These are phyloP conservation scores for Sterna hirundo DNA, from an alignment of 2,113 vertebrate genomes.

Conservation along the genomic window DNA sequence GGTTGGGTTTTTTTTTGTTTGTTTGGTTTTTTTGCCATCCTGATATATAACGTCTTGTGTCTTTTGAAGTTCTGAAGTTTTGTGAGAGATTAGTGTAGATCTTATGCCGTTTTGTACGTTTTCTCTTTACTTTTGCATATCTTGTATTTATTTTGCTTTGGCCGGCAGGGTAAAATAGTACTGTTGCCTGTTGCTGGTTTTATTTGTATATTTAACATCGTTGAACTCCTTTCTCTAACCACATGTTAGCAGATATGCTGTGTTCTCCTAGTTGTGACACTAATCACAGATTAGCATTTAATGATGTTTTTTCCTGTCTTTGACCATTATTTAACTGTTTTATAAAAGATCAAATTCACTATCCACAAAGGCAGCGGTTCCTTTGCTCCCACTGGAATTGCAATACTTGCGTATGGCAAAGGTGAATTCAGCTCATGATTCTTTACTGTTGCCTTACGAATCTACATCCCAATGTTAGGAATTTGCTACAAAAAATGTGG, in stretches of 20 bases:
- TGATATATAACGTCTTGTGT: neutral
- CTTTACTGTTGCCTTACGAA: neutral
- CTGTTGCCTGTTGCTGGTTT: neutral
- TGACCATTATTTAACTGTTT: neutral
- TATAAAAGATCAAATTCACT: neutral
- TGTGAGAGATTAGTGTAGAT: neutral
- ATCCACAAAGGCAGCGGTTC: neutral
- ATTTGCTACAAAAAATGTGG: neutral
- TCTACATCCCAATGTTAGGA: neutral
- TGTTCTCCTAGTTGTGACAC: neutral
- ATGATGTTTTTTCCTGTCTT: neutral
- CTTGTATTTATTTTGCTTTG: conserved; percentile 4
- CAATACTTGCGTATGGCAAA: neutral
- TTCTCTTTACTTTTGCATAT: neutral
- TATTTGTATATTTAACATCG: neutral
- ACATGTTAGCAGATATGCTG: neutral
- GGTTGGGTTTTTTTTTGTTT: neutral
- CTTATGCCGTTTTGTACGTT: neutral
- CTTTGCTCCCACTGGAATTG: neutral
- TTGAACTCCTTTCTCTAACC: neutral
- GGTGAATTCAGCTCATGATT: neutral
- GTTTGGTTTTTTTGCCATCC: neutral
- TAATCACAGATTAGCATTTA: neutral
- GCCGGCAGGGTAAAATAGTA: neutral
- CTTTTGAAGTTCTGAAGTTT: conserved; percentile 4